A percentile compares a stretch with the other conserved stretches of the same genome.
Conservation (phyloP, 2,888 invertebrate genomes). For the Spodoptera picta region DNA sequence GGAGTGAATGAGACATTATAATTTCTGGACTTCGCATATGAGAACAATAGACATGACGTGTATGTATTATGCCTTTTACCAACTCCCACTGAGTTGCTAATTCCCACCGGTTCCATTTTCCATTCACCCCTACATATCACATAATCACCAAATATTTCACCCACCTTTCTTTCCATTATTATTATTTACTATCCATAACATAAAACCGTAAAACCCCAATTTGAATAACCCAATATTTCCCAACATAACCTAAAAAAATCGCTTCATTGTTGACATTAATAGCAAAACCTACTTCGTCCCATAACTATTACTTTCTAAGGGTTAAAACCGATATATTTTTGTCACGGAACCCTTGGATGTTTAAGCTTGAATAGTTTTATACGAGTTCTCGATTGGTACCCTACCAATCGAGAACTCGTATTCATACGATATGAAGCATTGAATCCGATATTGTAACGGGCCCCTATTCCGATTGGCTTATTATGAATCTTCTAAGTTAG, state of each 20-base stretch:
- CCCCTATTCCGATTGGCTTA: constrained; percentile 2
- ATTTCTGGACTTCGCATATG: too few relatives aligned
- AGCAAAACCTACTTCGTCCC: constrained; percentile 17
- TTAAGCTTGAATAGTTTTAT: constrained; percentile 56
- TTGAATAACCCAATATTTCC: constrained; percentile 22
- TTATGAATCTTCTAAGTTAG: constrained; percentile 12
- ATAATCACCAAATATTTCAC: too few relatives aligned
- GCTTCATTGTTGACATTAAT: constrained; percentile 15
- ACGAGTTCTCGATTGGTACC: constrained; percentile 42
- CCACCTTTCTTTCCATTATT: too few relatives aligned
- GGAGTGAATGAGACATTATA: too few relatives aligned
- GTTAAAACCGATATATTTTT: constrained; percentile 55
- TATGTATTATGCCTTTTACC: too few relatives aligned
- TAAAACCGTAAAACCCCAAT: background rate
- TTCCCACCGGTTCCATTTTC: too few relatives aligned
- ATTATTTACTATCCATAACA: too few relatives aligned
- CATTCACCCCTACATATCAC: too few relatives aligned
- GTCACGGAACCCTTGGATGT: constrained; percentile 48
- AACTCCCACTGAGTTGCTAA: too few relatives aligned
- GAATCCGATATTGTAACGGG: constrained; percentile 34
- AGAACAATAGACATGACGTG: too few relatives aligned
- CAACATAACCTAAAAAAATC: constrained; percentile 2
- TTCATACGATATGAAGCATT: constrained; percentile 51
- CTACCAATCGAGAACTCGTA: too few relatives aligned
- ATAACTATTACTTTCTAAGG: constrained; percentile 34